Base-by-base conservation (phyloP, 2,888 invertebrate genomes). In the Cheilosia impressa region DNA sequence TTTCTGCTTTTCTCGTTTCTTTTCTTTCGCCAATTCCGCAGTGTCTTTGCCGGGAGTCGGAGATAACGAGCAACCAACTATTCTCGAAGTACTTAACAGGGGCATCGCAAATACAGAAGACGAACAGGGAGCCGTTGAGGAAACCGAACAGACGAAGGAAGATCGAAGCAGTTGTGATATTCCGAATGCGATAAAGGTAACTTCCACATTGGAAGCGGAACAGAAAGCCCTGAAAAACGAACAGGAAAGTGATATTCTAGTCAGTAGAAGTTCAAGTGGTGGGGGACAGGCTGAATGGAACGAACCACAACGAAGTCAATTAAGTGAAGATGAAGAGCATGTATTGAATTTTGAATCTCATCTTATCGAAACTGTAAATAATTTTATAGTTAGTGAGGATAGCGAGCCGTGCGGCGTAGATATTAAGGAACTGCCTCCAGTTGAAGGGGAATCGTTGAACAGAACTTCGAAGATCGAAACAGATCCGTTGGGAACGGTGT, bases 31-130 rank as follows among this genome's bases (percentile, higher is more conserved):
- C 63, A 50, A 77, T 71, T 82, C 89, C 89, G 22, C 85, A 92
- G 92, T 92, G 90, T 92, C 92, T 89, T 90, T 92, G 89, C 92
- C 92, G 89, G 92, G 92, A 88, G 91, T 91, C 89, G 91, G 91
- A 90, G 90, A 89, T 87, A 89, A 89, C 90, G 91, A 82, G 87
- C 91, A 92, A 88, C 90, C 91, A 87, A 90, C 91, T 53, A 92
- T 92, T 89, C 88, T 92, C 87, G 89, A 90, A 88, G 89, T 91
- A 89, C 90, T 92, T 89, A 92, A 91, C 88, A 89, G 90, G 75
- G 84, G 82, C 69, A 88, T 87, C 52, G 76, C 63, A 27, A 84
- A 73, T 65, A 78, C 76, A 79, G 81, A 87, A 43, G 87, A 65
- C 75, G 87, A 68, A 81, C 79, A 60, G n/a, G 77, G 58, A 41